Evolutionary conservation across 2,888 invertebrate species (phyloP), one percentile per base, ranked within the genome.

Genomic region (Rhagophthalmus giganteus): DNA sequence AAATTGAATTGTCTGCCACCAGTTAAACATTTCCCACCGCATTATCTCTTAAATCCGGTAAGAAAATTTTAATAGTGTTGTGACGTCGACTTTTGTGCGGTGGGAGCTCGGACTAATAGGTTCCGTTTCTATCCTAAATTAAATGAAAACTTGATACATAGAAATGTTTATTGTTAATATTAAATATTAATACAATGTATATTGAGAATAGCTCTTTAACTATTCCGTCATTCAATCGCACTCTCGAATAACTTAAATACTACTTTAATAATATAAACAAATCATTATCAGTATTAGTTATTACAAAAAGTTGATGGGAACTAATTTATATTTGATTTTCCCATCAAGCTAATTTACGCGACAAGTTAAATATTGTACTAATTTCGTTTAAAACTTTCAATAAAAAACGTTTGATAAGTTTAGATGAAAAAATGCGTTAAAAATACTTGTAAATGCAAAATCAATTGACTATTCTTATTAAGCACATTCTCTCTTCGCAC

Each of bases 1-100:
- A 20, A 5, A 20, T 20, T 20, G 20, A 20, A 20, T 5, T 20
- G 20, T 20, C 20, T n/a, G 7, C 20, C 20, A 20, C 7, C 20
- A 20, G n/a, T n/a, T 7, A 20, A 20, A 20, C 20, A 20, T 20
- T 7, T 20, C 3, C 94, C 81, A 94, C n/a, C n/a, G n/a, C n/a
- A n/a, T n/a, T n/a, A n/a, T n/a, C n/a, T n/a, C n/a, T n/a, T n/a
- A n/a, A n/a, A n/a, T n/a, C n/a, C n/a, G n/a, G n/a, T n/a, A n/a
- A n/a, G n/a, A n/a, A n/a, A n/a, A n/a, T n/a, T n/a, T n/a, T n/a
- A n/a, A n/a, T n/a, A n/a, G n/a, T n/a, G n/a, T n/a, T n/a, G n/a
- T n/a, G n/a, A n/a, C n/a, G n/a, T n/a, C n/a, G n/a, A n/a, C n/a
- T n/a, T n/a, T n/a, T n/a, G n/a, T n/a, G n/a, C n/a, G n/a, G n/a